phyloP scores from a whole-genome alignment of 2,113 vertebrate species.

The Callionymus lyra region DNA sequence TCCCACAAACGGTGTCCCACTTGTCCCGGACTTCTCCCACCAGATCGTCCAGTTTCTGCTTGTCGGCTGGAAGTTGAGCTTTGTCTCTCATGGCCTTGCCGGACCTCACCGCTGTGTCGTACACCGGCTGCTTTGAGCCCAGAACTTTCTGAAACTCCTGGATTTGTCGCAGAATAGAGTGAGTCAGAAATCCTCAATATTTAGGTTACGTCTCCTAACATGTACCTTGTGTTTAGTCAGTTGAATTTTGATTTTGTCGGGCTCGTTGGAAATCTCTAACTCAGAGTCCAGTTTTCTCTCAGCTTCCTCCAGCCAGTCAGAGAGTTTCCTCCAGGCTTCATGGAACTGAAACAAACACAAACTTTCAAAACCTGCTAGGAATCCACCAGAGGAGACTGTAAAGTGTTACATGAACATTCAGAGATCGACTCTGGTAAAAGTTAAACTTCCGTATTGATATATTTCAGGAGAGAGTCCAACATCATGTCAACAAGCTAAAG shows the following conservation, averaged over 20 bases:
- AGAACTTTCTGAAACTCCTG: constrained; percentile 97
- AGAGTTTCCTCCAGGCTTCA: constrained; percentile 94
- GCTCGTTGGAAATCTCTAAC: constrained; percentile 96
- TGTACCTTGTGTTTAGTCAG: constrained; percentile 92
- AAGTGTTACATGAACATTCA: too few relatives aligned
- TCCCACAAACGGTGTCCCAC: constrained; percentile 98
- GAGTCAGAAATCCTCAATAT: neutral
- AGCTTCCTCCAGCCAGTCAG: constrained; percentile 95
- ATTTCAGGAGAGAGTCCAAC: neutral
- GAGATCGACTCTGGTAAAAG: too few relatives aligned
- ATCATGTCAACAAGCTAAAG: too few relatives aligned
- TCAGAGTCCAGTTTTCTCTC: constrained; percentile 91
- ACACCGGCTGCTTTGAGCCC: constrained; percentile 94
- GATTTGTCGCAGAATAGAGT: too few relatives aligned
- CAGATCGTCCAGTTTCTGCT: constrained; percentile 85
- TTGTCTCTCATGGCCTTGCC: constrained; percentile 91
- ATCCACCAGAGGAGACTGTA: too few relatives aligned
- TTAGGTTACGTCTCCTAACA: neutral
- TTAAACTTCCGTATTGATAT: neutral
- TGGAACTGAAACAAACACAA: constrained; percentile 72
- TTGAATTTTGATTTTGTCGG: constrained; percentile 96
- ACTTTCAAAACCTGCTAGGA: too few relatives aligned
- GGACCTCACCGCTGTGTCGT: constrained; percentile 91
- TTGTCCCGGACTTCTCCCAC: constrained; percentile 93
- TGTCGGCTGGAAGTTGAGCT: constrained; percentile 79